Base-by-base conservation (phyloP, 2,888 invertebrate genomes). In the Rotaria macrura region DNA sequence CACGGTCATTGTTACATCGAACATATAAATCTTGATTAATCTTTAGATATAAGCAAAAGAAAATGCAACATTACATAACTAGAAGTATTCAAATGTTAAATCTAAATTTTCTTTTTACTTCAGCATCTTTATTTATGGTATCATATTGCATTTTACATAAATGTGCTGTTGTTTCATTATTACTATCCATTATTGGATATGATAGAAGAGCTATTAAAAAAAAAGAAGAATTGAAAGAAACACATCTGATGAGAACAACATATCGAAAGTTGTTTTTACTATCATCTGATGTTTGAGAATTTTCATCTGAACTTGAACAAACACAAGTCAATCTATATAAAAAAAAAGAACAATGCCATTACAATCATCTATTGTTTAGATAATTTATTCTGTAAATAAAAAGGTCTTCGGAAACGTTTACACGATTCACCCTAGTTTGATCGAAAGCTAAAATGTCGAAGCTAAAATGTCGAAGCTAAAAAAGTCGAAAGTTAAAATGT, bases 21-120 rank as follows among this genome's bases (percentile, higher is more conserved):
- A 43, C 43, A 43, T 79, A 79, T n/a, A 79, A 79, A 79, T 79
- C 79, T 79, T 79, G 79, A 43, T 79, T 43, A 43, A 79, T 79
- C 79, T 79, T 10, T 4, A 25, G 43, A 25, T 40, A 17, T 49
- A 17, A 49, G 49, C 9, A 14, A 49, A 17, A 49, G 49, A 49
- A 49, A 43, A 43, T 7, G 43, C 7, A 74, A 20, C n/a, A n/a
- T n/a, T n/a, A n/a, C n/a, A n/a, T 3, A 25, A 40, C 20, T 40
- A 74, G n/a, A 52, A 23, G 7, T 23, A 12, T 52, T 40, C 23
- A 3, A 74, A 23, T 1, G 38, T 74, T 9, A 9, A 74, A 74
- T 43, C 20, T n/a, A n/a, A n/a, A 25, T 40, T 0, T 38, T 0
- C n/a, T 23, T 43, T 29, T 4, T 43, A 79, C 79, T 79, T 79